phyloP scores from a whole-genome alignment of 2,888 invertebrate genomes.

The Entomobrya multifasciata region DNA sequence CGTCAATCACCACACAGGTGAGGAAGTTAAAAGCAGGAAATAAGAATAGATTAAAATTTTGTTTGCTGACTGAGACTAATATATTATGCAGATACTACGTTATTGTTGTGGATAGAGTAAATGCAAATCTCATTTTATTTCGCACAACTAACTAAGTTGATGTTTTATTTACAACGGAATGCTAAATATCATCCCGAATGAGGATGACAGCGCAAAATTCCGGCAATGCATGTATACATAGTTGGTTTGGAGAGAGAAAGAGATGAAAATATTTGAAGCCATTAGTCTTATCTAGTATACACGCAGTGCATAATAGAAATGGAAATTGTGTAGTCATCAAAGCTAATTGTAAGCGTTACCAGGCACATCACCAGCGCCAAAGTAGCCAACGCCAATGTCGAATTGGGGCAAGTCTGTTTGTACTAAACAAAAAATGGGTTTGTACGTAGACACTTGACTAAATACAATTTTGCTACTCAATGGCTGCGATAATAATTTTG shows the following conservation, averaged over 20 bases:
- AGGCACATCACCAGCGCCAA: background rate
- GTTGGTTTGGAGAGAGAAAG: background rate
- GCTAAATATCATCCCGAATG: background rate
- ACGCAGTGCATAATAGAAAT: conserved; percentile 4
- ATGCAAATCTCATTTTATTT: conserved; percentile 25
- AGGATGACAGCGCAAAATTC: background rate
- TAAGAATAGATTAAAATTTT: background rate
- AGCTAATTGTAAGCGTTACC: conserved; percentile 25
- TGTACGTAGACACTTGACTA: background rate
- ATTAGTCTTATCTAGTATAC: conserved; percentile 39
- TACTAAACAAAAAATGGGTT: background rate
- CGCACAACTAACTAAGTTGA: background rate
- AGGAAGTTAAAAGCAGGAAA: conserved; percentile 10
- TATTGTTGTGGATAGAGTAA: background rate
- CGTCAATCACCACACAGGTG: conserved; percentile 30
- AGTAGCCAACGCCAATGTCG: too few relatives aligned
- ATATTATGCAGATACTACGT: background rate
- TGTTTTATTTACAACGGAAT: conserved; percentile 30
- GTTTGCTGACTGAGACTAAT: background rate
- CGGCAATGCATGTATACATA: conserved; percentile 2
- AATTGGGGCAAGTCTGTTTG: too few relatives aligned
- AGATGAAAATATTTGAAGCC: background rate
- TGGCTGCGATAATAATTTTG: too few relatives aligned
- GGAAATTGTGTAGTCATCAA: background rate
- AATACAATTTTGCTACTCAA: background rate